These are phyloP conservation scores for Danio tinwini DNA, from an alignment of 2,797 vertebrate species.

Conservation along the genomic window DNA sequence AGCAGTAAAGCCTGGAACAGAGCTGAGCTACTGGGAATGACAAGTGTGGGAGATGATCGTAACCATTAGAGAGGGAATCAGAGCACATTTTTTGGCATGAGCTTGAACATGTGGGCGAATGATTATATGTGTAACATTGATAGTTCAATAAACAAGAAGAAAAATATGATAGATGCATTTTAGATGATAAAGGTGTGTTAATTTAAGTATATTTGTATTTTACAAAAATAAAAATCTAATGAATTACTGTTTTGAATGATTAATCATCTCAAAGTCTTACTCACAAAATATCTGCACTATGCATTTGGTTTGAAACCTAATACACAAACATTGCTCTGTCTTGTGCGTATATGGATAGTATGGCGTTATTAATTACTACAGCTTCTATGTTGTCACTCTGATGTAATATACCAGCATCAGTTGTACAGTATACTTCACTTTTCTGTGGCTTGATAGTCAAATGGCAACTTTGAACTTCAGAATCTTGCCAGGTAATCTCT, in stretches of 20 bases:
- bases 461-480: not conserved
- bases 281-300: not conserved
- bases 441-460: not conserved
- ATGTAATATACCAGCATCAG: not conserved
- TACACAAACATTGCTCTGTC: not conserved
- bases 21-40: slow-evolving; percentile 18
- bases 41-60: not conserved
- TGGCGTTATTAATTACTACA: too few relatives aligned
- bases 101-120: not conserved
- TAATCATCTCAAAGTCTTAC: not conserved
- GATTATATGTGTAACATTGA: not conserved
- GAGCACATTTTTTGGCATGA: not conserved
- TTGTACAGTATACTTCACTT: not conserved
- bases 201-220: not conserved
- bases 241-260: not conserved
- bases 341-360: too few relatives aligned
- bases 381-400: not conserved
- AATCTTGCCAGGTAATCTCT: not conserved
- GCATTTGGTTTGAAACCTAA: not conserved
- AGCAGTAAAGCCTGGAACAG: slow-evolving; percentile 23
- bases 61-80: not conserved
- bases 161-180: not conserved
- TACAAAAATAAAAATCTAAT: not conserved
- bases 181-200: not conserved
- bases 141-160: not conserved